Evolutionary conservation across 2,888 invertebrate species (phyloP).

Genomic region (Eupithecia subfuscata): DNA sequence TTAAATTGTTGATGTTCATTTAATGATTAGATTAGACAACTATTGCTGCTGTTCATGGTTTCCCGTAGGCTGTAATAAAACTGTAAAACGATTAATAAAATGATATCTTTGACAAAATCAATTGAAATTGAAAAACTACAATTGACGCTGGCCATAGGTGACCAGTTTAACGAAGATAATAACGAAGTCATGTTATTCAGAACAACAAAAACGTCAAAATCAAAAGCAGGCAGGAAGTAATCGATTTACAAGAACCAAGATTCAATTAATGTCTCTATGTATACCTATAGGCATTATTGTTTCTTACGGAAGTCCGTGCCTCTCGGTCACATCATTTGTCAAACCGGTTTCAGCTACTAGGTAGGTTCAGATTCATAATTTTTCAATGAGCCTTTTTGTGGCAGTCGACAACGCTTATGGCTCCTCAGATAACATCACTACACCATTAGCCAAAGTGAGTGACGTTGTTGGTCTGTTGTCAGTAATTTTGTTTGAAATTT

Average conservation of each 20-base stretch:
- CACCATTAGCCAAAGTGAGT: slow-evolving; percentile 82
- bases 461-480: slow-evolving; percentile 80
- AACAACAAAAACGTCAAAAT: background rate
- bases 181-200: background rate
- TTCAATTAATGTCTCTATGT: background rate
- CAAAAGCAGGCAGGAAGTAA: background rate
- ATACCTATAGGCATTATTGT: background rate
- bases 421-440: slow-evolving; percentile 73
- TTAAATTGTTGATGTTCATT: background rate
- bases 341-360: slow-evolving; percentile 64
- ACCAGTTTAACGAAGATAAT: background rate
- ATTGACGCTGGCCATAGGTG: background rate
- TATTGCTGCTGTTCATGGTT: background rate
- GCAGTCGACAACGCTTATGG: slow-evolving; percentile 78
- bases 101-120: background rate
- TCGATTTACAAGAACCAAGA: background rate
- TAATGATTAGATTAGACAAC: background rate
- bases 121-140: background rate
- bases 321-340: slow-evolving; percentile 65
- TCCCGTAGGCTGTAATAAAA: background rate
- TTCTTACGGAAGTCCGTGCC: slow-evolving; percentile 62
- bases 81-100: background rate
- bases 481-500: slow-evolving; percentile 82
- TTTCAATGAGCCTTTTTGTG: slow-evolving; percentile 71
- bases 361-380: slow-evolving; percentile 65